Evolutionary conservation across 2,888 invertebrate genomes (phyloP).

Genomic region (Autographa gamma): DNA sequence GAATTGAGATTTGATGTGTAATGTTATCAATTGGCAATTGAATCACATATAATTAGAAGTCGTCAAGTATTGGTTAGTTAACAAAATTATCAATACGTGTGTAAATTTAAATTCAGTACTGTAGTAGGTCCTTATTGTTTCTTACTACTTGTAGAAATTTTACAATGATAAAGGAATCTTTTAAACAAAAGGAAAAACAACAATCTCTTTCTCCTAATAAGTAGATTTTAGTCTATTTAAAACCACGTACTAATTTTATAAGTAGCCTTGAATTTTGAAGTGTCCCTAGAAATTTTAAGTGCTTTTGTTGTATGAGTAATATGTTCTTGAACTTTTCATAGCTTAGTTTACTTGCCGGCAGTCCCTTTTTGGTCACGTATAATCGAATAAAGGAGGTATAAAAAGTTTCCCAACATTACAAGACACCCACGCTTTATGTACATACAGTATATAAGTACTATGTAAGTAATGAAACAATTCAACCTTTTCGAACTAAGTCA

Average conservation of each 20-base stretch:
- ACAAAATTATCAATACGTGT: no score
- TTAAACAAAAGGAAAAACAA: no score
- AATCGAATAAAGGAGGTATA: conserved; percentile 15
- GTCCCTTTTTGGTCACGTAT: background rate
- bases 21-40: no score
- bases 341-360: background rate
- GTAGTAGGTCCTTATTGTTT: no score
- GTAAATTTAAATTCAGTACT: no score
- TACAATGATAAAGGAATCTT: no score
- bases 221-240: background rate
- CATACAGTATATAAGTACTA: background rate
- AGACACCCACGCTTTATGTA: conserved; percentile 18
- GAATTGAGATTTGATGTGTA: no score
- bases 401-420: conserved; percentile 35
- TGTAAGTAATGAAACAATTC: conserved; percentile 28
- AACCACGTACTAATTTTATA: background rate
- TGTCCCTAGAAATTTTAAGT: no score
- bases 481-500: conserved; percentile 57
- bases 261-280: background rate
- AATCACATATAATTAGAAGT: no score
- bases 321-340: background rate
- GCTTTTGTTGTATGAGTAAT: background rate
- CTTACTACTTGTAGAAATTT: no score
- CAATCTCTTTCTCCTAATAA: no score
- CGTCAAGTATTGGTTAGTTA: no score